phyloP scores from a whole-genome alignment of 2,113 vertebrate genomes.

The Spea bombifrons region DNA sequence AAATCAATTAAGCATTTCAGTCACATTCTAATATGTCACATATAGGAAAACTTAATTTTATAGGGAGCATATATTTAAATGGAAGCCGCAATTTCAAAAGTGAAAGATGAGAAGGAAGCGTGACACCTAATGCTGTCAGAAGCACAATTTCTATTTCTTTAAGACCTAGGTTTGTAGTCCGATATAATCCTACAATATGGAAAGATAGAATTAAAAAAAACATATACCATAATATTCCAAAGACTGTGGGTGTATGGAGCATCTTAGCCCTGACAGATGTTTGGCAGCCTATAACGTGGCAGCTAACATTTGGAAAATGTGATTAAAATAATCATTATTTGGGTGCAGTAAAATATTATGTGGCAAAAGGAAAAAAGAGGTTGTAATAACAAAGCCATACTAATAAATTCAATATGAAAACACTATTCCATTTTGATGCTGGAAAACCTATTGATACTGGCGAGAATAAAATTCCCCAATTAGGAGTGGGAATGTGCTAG shows the following conservation, averaged over 20 bases:
- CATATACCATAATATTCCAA: not conserved
- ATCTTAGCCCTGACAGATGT: constrained; percentile 19
- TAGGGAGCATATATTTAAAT: too few relatives aligned
- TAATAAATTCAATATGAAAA: constrained; percentile 36
- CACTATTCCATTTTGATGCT: constrained; percentile 21
- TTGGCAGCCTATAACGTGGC: constrained; percentile 12
- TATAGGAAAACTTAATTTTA: too few relatives aligned
- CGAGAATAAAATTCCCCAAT: constrained; percentile 15
- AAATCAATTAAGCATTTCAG: too few relatives aligned
- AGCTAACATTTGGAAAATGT: constrained; percentile 40
- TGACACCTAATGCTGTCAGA: too few relatives aligned
- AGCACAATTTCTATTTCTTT: too few relatives aligned
- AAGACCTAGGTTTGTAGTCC: too few relatives aligned
- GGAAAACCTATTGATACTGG: constrained; percentile 16
- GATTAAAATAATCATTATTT: constrained; percentile 34
- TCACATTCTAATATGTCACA: too few relatives aligned
- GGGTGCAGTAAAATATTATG: constrained; percentile 19
- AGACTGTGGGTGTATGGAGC: constrained; percentile 11
- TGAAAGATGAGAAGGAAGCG: too few relatives aligned
- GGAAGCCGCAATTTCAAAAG: too few relatives aligned
- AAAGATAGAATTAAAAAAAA: not conserved
- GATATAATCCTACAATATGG: too few relatives aligned
- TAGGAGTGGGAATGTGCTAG: constrained; percentile 13
- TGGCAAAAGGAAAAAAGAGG: constrained; percentile 23
- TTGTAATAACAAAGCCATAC: constrained; percentile 26